phyloP scores from a whole-genome alignment of 2,888 invertebrate genomes.

The Temnothorax ravouxi region DNA sequence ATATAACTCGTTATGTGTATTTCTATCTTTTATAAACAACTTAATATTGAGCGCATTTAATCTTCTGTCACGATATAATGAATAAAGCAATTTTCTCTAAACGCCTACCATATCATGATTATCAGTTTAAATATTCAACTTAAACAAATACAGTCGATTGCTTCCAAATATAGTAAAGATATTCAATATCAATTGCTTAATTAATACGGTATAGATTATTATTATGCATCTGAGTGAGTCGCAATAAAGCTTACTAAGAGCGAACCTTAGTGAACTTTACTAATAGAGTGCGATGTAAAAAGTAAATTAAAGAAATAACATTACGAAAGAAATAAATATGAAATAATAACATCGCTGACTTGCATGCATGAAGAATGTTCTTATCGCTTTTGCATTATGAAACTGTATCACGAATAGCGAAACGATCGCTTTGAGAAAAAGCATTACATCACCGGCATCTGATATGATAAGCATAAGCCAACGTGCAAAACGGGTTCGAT shows the following conservation, averaged over 20 bases:
- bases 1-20: neutral
- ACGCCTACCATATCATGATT: neutral
- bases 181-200: slow-evolving; percentile 16
- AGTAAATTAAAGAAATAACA: neutral
- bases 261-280: neutral
- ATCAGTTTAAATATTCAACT: neutral
- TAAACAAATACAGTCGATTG: slow-evolving; percentile 1
- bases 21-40: neutral
- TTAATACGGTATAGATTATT: neutral
- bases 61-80: neutral
- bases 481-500: slow-evolving; percentile 37
- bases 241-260: neutral
- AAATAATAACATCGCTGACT: neutral
- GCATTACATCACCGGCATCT: slow-evolving; percentile 36
- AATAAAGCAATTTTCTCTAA: neutral
- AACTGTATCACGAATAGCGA: neutral
- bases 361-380: neutral
- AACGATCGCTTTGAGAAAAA: slow-evolving; percentile 18
- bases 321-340: neutral
- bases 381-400: slow-evolving; percentile 24
- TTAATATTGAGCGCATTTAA: neutral
- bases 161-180: neutral
- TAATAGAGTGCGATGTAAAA: neutral
- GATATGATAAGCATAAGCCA: slow-evolving; percentile 43
- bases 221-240: neutral